Evolutionary conservation across 1,140 invertebrate genomes (phyloP), one percentile per base, ranked within the genome.

Genomic region (Trichomalopsis sarcophagae): DNA sequence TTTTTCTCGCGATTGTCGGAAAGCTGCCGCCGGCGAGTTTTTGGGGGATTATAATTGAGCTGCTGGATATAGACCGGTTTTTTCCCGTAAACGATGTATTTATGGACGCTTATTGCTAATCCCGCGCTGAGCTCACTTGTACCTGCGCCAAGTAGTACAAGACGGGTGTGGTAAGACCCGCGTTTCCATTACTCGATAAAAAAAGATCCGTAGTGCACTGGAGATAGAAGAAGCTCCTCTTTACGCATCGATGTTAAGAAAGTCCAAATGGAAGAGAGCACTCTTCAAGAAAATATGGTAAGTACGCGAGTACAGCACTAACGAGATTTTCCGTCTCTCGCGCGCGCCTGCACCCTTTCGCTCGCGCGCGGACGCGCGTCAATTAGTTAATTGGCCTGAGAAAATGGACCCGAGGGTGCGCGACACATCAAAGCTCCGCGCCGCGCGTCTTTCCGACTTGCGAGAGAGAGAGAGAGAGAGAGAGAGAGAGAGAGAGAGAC

Each of bases 401-500:
- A 74, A 84, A 80, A 40, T 79, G 47, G 83, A 84, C 76, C 40
- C 13, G 33, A 73, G 76, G 68, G 68, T 27, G 73, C 36, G 30
- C 62, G 81, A 78, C 80, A 88, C 85, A 88, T 88, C 87, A 88
- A 88, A 88, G 87, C 69, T 80, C 62, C 50, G 76, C 33, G 14
- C 62, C 74, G 30, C 36, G 23, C 27, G 78, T 62, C 23, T 27
- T 30, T 33, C 36, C 14, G n/a, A 69, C 68, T 79, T 44, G 76
- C 30, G 30, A 27, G 74, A 17, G 17, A 7, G 69, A 81, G 27
- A 27, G 27, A 27, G 27, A 27, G 27, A 27, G 27, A 27, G n/a
- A n/a, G n/a, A n/a, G n/a, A n/a, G n/a, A n/a, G n/a, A n/a, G n/a
- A 55, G 30, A 27, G 74, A 17, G 17, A 7, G 69, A 81, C 62